Evolutionary conservation across 1,140 invertebrate genomes (phyloP).

Genomic region (Melitaea cinxia): DNA sequence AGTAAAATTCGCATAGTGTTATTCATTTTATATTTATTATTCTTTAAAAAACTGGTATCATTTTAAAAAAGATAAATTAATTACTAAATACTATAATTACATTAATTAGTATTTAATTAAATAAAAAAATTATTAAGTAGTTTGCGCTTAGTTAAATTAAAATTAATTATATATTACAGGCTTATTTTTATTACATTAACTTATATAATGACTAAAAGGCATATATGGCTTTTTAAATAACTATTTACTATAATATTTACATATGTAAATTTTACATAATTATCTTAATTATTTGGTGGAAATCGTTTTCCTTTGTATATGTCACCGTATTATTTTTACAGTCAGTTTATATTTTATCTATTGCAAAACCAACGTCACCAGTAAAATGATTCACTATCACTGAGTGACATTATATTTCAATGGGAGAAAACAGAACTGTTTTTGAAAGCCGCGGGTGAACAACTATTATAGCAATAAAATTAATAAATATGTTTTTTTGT

Average conservation of each 20-base stretch:
- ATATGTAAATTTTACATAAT: slow-evolving; percentile 24
- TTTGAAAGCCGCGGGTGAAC: too few relatives aligned
- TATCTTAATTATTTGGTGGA: slow-evolving; percentile 31
- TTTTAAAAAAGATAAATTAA: background rate
- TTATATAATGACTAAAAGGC: slow-evolving; percentile 39
- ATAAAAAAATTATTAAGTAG: background rate
- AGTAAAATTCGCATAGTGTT: too few relatives aligned
- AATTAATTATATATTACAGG: slow-evolving; percentile 1
- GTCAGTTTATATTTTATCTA: too few relatives aligned
- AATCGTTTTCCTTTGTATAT: slow-evolving; percentile 7
- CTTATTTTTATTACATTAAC: slow-evolving; percentile 11
- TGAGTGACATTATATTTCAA: too few relatives aligned
- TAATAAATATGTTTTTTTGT: too few relatives aligned
- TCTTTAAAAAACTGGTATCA: background rate
- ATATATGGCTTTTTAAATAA: slow-evolving; percentile 37
- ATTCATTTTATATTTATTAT: too few relatives aligned
- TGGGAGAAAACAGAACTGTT: too few relatives aligned
- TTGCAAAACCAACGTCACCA: too few relatives aligned
- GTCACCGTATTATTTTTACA: background rate
- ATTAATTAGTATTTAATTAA: background rate
- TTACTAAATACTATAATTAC: background rate
- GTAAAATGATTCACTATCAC: too few relatives aligned
- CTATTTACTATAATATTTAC: slow-evolving; percentile 28
- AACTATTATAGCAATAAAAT: too few relatives aligned
- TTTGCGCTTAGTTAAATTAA: background rate